phyloP scores from a whole-genome alignment of 2,888 invertebrate genomes.

The Acanthoscelides obtectus region DNA sequence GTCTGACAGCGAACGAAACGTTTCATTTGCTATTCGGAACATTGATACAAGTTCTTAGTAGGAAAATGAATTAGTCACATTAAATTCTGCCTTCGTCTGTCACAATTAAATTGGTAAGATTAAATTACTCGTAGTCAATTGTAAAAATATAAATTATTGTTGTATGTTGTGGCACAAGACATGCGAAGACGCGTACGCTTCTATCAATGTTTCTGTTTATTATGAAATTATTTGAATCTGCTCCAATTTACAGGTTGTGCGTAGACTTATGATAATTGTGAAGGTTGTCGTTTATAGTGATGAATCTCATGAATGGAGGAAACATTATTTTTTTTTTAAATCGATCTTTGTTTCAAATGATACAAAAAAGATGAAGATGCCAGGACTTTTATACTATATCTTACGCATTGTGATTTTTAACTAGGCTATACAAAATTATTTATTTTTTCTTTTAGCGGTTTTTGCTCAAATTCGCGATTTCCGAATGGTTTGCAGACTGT shows the following conservation, averaged over 20 bases:
- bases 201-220: neutral
- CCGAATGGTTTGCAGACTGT: constrained; percentile 16
- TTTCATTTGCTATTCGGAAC: too few relatives aligned
- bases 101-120: neutral
- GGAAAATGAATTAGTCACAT: neutral
- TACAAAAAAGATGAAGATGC: constrained; percentile 3
- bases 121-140: neutral
- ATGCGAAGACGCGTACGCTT: neutral
- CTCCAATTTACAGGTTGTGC: neutral
- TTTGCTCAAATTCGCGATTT: constrained; percentile 12
- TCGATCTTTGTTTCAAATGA: neutral
- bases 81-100: neutral
- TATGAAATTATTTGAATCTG: neutral
- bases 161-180: neutral
- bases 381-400: constrained; percentile 8
- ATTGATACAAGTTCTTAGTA: neutral
- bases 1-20: too few relatives aligned
- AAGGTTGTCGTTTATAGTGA: neutral
- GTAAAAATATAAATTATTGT: neutral
- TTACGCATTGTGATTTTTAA: constrained; percentile 21
- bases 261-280: neutral
- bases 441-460: constrained; percentile 17
- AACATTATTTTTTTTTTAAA: neutral
- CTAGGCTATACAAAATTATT: constrained; percentile 18
- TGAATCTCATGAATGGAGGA: too few relatives aligned